Percentiles rank a stretch among this genome's conserved stretches.
These are phyloP conservation scores for Rhogogaster chlorosoma DNA, from an alignment of 2,888 invertebrate species.

Conservation along the genomic window DNA sequence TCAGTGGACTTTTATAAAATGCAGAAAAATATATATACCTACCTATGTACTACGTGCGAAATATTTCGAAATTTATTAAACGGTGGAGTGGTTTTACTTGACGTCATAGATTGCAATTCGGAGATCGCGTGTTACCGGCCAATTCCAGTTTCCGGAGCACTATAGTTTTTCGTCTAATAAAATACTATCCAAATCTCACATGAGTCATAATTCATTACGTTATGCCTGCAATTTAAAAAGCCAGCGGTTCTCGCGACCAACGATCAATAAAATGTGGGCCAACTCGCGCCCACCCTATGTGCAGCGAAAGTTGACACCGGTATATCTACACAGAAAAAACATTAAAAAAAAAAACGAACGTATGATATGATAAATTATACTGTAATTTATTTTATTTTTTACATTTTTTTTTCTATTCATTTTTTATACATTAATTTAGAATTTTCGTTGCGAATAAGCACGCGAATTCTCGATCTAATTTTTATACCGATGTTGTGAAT, in stretches of 20 bases:
- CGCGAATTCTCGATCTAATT: background rate
- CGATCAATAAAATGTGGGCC: slow-evolving; percentile 37
- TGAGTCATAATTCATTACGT: slow-evolving; percentile 2
- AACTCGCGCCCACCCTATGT: slow-evolving; percentile 8
- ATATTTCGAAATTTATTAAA: background rate
- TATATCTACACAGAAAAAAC: background rate
- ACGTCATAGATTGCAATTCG: background rate
- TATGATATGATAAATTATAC: background rate
- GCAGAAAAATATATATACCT: slow-evolving; percentile 7
- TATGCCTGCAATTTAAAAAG: slow-evolving; percentile 16
- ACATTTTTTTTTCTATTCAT: background rate
- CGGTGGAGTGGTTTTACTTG: background rate
- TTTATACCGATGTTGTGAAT: background rate
- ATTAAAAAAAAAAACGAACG: background rate
- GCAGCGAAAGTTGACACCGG: background rate
- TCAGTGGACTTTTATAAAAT: slow-evolving; percentile 42
- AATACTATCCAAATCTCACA: slow-evolving; percentile 10
- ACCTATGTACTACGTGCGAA: background rate
- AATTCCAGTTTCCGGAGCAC: slow-evolving; percentile 1
- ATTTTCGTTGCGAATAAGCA: background rate
- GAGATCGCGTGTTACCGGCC: slow-evolving; percentile 23
- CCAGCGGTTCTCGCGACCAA: slow-evolving; percentile 5
- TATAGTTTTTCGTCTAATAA: slow-evolving; percentile 3
- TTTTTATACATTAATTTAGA: no score
- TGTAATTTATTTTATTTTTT: background rate